Base-by-base conservation (phyloP, 2,888 invertebrate species). In the Cryptophagus acutangulus region DNA sequence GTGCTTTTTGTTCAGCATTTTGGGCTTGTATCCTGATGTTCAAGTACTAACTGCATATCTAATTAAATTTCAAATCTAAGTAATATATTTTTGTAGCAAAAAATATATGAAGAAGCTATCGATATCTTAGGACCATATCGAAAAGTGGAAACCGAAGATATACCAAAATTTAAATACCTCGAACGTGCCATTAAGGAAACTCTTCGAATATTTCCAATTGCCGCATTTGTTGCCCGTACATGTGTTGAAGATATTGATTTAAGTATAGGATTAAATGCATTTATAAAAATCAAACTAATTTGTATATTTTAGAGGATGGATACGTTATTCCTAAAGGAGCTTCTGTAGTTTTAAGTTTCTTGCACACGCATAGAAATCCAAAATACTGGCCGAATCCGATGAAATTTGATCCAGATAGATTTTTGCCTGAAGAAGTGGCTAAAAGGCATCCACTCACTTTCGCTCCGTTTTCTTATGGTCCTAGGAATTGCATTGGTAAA, bases 111-210 rank as follows among this genome's bases (percentile, higher is more conserved):
- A 33, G 63, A 78, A 61, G 57, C 75, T 24, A 57, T 66, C 34
- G 59, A 59, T 12, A 72, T 77, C 26, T 71, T 76, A 33, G 73
- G 73, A 1, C 71, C 72, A 0, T 59, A 62, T 12, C 61, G 72
- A 38, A 43, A 52, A 4, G 66, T 75, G 1, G 71, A 62, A n/a
- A 69, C 70, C 46, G 70, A 72, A 18, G 76, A 78, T 55, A 52
- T 79, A 30, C 59, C 66, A 35, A 71, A 73, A 46, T 71, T 79
- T 71, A 72, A 74, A 26, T 75, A 74, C 51, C 54, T 76, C 40
- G 79, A 78, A 51, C 63, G 74, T 48, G 75, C 77, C 0, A 71
- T 79, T 12, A 78, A 78, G 52, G 78, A 79, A 59, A 71, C 75
- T 0, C 67, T 79, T 66, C 65, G 78, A 25, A 48, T 79, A 4